Evolutionary conservation across 2,797 vertebrate species (phyloP), one percentile per base, ranked within the genome.

Genomic region (Hylomyscus alleni): DNA sequence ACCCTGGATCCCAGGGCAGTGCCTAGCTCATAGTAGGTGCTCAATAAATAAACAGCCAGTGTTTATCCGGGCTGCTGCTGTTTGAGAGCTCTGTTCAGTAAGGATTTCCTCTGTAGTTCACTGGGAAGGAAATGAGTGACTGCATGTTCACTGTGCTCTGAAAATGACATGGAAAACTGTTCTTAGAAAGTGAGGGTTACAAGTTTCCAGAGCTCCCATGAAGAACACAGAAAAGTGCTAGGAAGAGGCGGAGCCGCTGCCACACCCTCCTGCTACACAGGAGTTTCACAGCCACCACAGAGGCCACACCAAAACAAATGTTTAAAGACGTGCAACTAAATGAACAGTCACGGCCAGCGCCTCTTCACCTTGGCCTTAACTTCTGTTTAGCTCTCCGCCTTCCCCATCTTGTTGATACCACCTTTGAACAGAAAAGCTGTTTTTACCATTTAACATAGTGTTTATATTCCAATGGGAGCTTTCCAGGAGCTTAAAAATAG

Each of bases 401-500:
- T 52, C 40, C 77, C 54, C 65, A 44, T n/a, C 89, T 60, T 89
- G 62, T 77, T 85, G 76, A 81, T 15, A 56, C 8, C 3, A 52
- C 65, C 89, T 93, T 34, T 84, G 77, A 91, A 94, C 50, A 95
- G 82, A 97, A 96, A 96, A 80, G 88, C 56, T 94, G 84, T 87
- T 92, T 95, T 95, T 87, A 84, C 84, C 80, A 97, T 96, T 84
- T 89, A 96, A 80, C 89, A 20, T 1, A 26, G n/a, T 95, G 92
- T 89, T 96, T 96, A 62, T 88, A 73, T 90, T 96, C 95, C 88
- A 80, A 73, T 0, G 1, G 85, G 82, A 86, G 52, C 20, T 65
- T 96, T 92, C 95, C 75, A 94, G 96, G 60, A 26, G 87, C 81
- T 97, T 95, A 95, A 96, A 97, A 96, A 95, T 80, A 96, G 91